Percentiles rank a stretch among this genome's conserved stretches.
These are phyloP conservation scores for Vulpes vulpes DNA, from an alignment of 2,113 vertebrate genomes.

Conservation along the genomic window DNA sequence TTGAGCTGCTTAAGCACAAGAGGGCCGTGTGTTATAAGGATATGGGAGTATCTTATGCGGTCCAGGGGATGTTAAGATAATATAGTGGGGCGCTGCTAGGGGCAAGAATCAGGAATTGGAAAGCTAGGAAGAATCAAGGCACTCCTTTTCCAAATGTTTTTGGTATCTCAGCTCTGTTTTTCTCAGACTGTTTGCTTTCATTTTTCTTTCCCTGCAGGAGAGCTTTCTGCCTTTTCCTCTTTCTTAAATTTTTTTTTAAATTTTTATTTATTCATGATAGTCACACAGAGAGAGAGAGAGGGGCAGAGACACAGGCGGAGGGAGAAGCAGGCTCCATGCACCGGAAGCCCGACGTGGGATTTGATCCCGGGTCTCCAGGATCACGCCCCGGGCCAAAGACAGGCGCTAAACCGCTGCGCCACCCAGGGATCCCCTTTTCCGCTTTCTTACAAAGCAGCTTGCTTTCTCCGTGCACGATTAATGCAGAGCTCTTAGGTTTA, in stretches of 20 bases:
- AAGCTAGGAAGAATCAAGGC: not conserved
- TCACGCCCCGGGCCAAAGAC: too few relatives aligned
- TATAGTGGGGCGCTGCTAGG: not conserved
- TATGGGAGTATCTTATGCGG: not conserved
- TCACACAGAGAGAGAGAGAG: too few relatives aligned
- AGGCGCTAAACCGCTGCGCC: too few relatives aligned
- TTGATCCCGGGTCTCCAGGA: too few relatives aligned
- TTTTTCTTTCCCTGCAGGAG: not conserved
- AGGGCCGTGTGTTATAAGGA: not conserved
- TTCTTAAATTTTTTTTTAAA: too few relatives aligned
- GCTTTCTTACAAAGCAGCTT: not conserved
- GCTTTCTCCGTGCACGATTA: not conserved
- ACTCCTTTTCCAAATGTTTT: not conserved
- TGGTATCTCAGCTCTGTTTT: not conserved
- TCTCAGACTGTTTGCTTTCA: not conserved
- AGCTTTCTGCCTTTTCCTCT: not conserved
- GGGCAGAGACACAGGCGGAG: too few relatives aligned
- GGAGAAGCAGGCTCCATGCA: too few relatives aligned
- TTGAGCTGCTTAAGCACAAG: slow-evolving; percentile 21
- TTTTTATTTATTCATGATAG: too few relatives aligned
- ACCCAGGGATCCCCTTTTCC: too few relatives aligned
- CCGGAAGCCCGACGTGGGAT: too few relatives aligned
- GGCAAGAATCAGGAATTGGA: not conserved
- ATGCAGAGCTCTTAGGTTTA: not conserved
- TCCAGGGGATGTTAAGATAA: not conserved